Evolutionary conservation across 1,140 invertebrate genomes (phyloP), one percentile per base, ranked within the genome.

Genomic region (Tyrophagus putrescentiae): DNA sequence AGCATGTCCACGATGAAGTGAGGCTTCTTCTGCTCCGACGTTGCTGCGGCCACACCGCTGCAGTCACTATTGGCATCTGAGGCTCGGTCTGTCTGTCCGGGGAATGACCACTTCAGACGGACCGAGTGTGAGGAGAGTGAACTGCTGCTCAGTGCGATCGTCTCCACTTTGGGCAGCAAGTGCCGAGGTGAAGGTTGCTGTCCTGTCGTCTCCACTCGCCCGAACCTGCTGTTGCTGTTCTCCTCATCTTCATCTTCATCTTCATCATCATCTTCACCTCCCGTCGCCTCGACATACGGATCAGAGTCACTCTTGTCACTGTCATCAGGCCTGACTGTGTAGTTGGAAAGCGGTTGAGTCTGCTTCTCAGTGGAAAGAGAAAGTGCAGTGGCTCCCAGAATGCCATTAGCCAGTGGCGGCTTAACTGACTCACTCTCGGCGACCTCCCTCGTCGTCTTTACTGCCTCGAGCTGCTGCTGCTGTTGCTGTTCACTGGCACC

Each of bases 1-100:
- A 63, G 36, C 62, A 63, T 63, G 11, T 63, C 62, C 21, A 63
- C 62, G 36, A 60, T 36, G 52, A 28, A 63, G 34, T 63, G 58
- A 4, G 42, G n/a, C 31, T 32, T 36, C 27, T 16, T 28, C 28
- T 34, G 25, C 5, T 7, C 21, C 39, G 4, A 25, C 29, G 27
- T 48, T 27, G 13, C 27, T 29, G n/a, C n/a, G n/a, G 13, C 27
- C 27, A 50, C 23, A n/a, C 29, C 25, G 36, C 6, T 13, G 21
- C 29, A 25, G 44, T 29, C 42, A 16, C 7, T 50, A 60, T 18
- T n/a, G 36, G 36, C 36, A 16, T 39, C 36, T n/a, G 36, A n/a
- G n/a, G n/a, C n/a, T 5, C 50, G 45, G 21, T 60, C 50, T 16
- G 21, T 6, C n/a, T 11, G 53, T 9, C 44, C 7, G 4, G 25